phyloP scores from a whole-genome alignment of 2,797 vertebrate genomes.

The Cygnus olor region DNA sequence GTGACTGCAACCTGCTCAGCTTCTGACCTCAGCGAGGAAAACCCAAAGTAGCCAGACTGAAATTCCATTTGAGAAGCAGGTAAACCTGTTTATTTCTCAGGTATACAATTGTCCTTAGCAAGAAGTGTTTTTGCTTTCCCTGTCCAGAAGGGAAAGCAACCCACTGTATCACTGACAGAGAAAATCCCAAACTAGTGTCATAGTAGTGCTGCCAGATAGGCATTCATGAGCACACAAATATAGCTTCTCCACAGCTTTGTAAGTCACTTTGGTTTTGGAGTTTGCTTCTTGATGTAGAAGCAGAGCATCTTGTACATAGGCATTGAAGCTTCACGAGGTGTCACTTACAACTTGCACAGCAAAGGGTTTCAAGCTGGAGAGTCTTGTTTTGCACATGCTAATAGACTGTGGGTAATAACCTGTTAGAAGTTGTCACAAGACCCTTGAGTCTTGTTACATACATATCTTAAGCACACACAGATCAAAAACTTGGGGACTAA shows the following conservation, averaged over 20 bases:
- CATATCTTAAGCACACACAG: not conserved
- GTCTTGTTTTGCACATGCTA: not conserved
- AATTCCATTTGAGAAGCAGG: not conserved
- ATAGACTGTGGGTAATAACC: not conserved
- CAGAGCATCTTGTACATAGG: not conserved
- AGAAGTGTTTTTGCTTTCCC: not conserved
- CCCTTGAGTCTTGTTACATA: not conserved
- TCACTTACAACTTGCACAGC: not conserved
- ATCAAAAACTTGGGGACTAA: not conserved
- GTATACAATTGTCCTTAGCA: not conserved
- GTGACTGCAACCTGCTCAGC: conserved; percentile 5
- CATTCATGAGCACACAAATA: not conserved
- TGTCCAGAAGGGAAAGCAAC: not conserved
- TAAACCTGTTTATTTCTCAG: not conserved
- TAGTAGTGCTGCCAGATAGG: not conserved
- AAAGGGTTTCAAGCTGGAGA: not conserved
- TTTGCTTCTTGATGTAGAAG: not conserved
- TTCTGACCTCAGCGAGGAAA: not conserved
- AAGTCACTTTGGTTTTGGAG: not conserved
- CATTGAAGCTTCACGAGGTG: not conserved
- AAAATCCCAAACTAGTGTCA: not conserved
- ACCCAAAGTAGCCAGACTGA: not conserved
- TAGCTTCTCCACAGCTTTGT: not conserved
- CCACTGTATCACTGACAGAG: not conserved
- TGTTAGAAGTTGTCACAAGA: not conserved